Base-by-base conservation (phyloP, 2,797 vertebrate genomes). In the Muscicapa striata region DNA sequence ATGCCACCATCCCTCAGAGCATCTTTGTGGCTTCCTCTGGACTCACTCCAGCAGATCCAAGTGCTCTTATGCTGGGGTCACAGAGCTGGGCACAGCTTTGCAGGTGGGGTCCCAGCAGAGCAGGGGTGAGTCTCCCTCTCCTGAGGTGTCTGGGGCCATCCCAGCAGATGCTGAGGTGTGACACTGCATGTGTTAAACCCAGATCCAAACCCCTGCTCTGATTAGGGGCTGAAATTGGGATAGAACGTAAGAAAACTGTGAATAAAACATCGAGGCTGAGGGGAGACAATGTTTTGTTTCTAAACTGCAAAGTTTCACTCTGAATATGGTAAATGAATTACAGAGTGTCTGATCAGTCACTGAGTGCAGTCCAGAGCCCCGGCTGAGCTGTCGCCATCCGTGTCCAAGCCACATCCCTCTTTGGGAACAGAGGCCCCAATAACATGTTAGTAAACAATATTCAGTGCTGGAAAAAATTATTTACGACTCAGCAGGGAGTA, bases 171-270 rank as follows among this genome's bases (percentile, higher is more conserved):
- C 11, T 38, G 55, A 2, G 5, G 20, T 14, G 12, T 6, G 15
- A 41, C 2, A 13, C 10, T 5, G 1, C 0, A 1, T 3, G 13
- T 8, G 0, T n/a, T 46, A 55, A 55, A 34, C 10, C 20, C n/a
- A 7, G 11, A 13, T 4, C 8, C 32, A 40, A 79, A 70, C 1
- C 23, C 5, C 43, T 4, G 6, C 2, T 63, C n/a, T 30, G 29
- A 10, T 34, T 7, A 57, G 24, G 36, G 36, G 6, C 3, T 16
- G 41, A 69, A 75, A 68, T 2, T 1, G 1, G 6, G 23, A 11
- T 3, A 45, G 30, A 81, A 38, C 3, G 13, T 14, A 11, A 14
- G 40, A 46, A 70, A 70, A 38, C 0, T 0, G 27, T 21, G 10
- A 89, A 13, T 9, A 59, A 55, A 66, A 55, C 5, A 2, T 3